Base-by-base conservation (phyloP, 2,113 vertebrate species). In the Diadophis punctatus region DNA sequence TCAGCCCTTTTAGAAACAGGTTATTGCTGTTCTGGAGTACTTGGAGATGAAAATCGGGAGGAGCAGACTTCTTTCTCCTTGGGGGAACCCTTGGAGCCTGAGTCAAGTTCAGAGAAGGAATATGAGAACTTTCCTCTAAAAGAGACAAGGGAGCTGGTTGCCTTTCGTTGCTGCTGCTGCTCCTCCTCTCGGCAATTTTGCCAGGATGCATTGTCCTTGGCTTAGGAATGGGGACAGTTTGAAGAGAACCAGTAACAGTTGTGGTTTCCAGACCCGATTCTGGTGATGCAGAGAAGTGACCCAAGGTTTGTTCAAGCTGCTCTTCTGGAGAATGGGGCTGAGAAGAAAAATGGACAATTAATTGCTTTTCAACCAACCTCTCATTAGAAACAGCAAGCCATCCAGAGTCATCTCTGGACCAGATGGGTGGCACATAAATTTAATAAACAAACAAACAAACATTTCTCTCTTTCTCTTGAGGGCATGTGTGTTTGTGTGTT, bases 11-110 rank as follows among this genome's bases (percentile, higher is more conserved):
- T 3, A 97, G 93, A 74, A 97, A 90, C 0, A 94, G 88, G 86
- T 88, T 93, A 60, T 91, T 87, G 0, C 94, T 96, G 93, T 87
- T 94, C 94, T 97, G 97, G 68, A 98, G 95, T n/a, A 95, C 96
- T 91, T 98, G 97, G 30, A 97, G 95, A 53, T 98, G 97, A 90
- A 98, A 96, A 93, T 97, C 97, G 0, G 97, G 96, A 0, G 98
- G 97, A 1, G 97, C 97, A 0, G 97, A 98, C 91, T 98, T 98
- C 95, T 98, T 98, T 86, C 98, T 97, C 93, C 98, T 95, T 0
- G 98, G 98, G 11, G 98, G 98, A 39, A 96, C 97, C 93, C 95
- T 97, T 49, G 98, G 98, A 14, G 53, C 94, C 27, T 92, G 93
- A n/a, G 96, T 30, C 2, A 68, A 0, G 0, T 22, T 93, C 11